Evolutionary conservation across 1,140 invertebrate genomes (phyloP).

Genomic region (Achroia grisella): DNA sequence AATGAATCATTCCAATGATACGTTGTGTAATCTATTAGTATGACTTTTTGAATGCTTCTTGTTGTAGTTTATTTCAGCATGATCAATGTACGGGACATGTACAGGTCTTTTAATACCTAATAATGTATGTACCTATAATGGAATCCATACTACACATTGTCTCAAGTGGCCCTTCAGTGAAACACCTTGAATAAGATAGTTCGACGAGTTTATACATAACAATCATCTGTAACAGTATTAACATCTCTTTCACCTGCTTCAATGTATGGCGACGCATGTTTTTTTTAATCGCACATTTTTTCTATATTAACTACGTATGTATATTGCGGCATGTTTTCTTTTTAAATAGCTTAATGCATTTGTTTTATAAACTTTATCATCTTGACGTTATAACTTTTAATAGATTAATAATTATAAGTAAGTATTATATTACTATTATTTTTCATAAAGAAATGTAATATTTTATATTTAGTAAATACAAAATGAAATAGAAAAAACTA

Average conservation of each 20-base stretch:
- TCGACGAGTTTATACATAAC: background rate
- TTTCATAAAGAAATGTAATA: no score
- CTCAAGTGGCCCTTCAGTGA: no score
- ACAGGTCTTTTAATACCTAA: background rate
- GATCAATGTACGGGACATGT: constrained; percentile 18
- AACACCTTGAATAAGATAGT: no score
- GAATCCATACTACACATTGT: no score
- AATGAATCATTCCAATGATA: no score
- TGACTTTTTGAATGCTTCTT: constrained; percentile 28
- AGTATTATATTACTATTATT: no score
- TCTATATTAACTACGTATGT: background rate
- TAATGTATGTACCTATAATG: no score
- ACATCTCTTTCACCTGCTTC: constrained; percentile 20
- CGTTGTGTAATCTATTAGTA: constrained; percentile 35
- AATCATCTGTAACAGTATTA: background rate
- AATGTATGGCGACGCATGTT: constrained; percentile 30
- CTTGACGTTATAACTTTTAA: no score
- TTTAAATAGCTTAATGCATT: background rate
- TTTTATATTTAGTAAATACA: no score
- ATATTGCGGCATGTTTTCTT: background rate
- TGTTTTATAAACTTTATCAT: no score
- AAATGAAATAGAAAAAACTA: no score
- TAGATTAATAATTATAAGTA: no score
- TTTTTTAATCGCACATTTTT: constrained; percentile 17
- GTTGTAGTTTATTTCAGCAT: constrained; percentile 40